Base-by-base conservation (phyloP, 64 coral and sea anemone genomes). In the Anthopleura sola region DNA sequence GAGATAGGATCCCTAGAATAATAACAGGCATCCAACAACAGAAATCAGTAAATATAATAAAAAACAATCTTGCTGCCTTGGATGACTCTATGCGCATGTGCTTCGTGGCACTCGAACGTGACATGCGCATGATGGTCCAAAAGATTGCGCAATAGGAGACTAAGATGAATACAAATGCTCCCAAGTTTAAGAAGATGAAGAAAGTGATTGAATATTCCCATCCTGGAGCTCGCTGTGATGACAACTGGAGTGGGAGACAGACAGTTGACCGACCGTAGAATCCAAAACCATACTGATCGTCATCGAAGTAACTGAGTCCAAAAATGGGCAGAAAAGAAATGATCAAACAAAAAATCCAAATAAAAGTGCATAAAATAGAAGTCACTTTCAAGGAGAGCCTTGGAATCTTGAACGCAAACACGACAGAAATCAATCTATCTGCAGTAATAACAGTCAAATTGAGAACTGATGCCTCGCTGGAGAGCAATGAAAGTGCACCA, bases 21-120 rank as follows among this genome's bases (percentile, higher is more conserved):
- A 83, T 83, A 3, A 83, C 81, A 20, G 81, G 81, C 81, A 83
- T 83, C 81, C 81, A 83, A 55, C 81, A 83, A 38, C 39, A 49
- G 28, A 83, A 83, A 83, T 83, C 81, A 51, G 81, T 83, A 24
- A 83, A 55, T 26, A 83, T 83, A 12, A 83, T 83, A 29, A 83
- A 83, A 31, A 83, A 20, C 81, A 83, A 33, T 83, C 48, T 48
- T 31, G 39, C 49, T 23, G 81, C 81, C 37, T 48, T 46, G 29
- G 81, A 46, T 55, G 81, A 55, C 49, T 83, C 81, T 53, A n/a
- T 55, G 81, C 48, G 37, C 77, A 79, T 79, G 36, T 79, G 77
- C 0, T 37, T 79, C 37, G 77, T 40, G 34, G 36, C 36, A 26
- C 37, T 48, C 37, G 37, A 37, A 40, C 77, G 37, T 19, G 77